Percentiles rank a stretch among this genome's conserved stretches.
phyloP scores from a whole-genome alignment of 2,797 vertebrate genomes.

The Hoplostethus mediterraneus region DNA sequence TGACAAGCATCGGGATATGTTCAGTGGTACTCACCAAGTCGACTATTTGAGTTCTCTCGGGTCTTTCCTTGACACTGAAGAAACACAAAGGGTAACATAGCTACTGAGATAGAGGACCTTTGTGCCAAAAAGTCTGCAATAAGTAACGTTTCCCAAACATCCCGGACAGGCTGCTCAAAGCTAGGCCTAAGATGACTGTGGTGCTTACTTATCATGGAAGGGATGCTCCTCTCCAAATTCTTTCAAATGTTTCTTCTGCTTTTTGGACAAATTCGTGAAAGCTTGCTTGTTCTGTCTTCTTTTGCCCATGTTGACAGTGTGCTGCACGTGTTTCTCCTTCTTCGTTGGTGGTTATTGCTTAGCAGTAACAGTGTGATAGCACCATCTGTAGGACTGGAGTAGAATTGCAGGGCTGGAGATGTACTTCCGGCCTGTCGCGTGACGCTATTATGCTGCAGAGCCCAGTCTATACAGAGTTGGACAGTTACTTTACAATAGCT shows the following conservation, averaged over 20 bases:
- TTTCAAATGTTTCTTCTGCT: constrained; percentile 93
- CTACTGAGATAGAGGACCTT: too few species aligned
- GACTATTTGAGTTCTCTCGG: constrained; percentile 86
- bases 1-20: not conserved
- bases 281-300: constrained; percentile 77
- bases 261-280: constrained; percentile 87
- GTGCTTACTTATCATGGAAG: constrained; percentile 88
- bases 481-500: too few species aligned
- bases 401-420: constrained; percentile 16
- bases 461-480: too few species aligned
- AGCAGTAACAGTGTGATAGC: fast-evolving
- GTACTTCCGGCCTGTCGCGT: too few species aligned
- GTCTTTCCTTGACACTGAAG: constrained; percentile 84
- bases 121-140: too few species aligned
- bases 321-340: constrained; percentile 41
- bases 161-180: not conserved
- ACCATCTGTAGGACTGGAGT: constrained; percentile 39
- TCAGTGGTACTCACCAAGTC: constrained; percentile 86
- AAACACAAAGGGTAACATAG: not conserved
- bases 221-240: constrained; percentile 97
- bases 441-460: too few species aligned
- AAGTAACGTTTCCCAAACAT: too few species aligned
- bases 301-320: constrained; percentile 88
- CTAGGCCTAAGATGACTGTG: fast-evolving
- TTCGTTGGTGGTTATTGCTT: not conserved